These are phyloP conservation scores for Zaprionus gabonicus DNA, from an alignment of 1,140 invertebrate genomes.

Conservation along the genomic window DNA sequence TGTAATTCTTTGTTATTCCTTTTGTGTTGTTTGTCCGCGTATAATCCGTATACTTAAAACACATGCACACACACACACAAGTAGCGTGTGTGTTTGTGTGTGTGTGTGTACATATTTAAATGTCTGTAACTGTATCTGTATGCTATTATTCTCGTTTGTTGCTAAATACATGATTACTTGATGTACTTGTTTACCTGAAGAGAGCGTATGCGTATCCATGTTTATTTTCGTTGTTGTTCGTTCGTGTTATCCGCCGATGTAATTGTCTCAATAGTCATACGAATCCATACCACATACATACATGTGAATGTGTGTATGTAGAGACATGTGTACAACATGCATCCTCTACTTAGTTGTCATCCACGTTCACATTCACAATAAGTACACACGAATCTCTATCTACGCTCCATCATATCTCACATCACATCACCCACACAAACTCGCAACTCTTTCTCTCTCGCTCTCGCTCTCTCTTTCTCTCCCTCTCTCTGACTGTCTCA, in stretches of 20 bases:
- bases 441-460: background rate
- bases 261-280: slow-evolving; percentile 4
- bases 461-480: background rate
- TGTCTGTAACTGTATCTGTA: slow-evolving; percentile 5
- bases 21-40: background rate
- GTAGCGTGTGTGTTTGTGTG: slow-evolving; percentile 13
- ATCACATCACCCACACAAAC: background rate
- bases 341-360: slow-evolving; percentile 9
- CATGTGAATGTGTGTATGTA: background rate
- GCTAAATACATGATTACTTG: slow-evolving; percentile 3
- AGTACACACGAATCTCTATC: background rate
- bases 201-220: slow-evolving; percentile 30
- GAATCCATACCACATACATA: background rate
- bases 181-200: slow-evolving; percentile 28
- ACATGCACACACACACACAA: background rate
- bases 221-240: slow-evolving; percentile 28
- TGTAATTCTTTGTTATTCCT: background rate
- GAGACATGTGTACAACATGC: slow-evolving; percentile 9
- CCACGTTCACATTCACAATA: background rate
- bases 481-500: background rate
- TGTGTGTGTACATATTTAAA: slow-evolving; percentile 14
- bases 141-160: slow-evolving; percentile 2
- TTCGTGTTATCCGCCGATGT: slow-evolving; percentile 12
- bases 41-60: background rate
- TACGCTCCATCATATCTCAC: background rate